These are phyloP conservation scores for Pampus argenteus DNA, from an alignment of 2,797 vertebrate species.

Conservation along the genomic window DNA sequence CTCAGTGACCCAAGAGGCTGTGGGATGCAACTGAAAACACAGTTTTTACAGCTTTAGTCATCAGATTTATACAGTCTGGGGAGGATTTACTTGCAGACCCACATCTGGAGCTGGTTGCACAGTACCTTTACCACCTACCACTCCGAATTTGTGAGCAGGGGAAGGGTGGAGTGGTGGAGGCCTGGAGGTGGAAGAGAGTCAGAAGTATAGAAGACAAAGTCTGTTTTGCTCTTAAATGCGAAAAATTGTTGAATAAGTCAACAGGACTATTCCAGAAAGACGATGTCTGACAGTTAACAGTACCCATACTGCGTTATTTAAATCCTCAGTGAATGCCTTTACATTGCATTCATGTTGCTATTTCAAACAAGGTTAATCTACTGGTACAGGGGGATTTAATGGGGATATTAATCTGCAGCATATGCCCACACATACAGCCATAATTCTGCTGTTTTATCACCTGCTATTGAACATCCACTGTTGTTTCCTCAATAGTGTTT, in stretches of 20 bases:
- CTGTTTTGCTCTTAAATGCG: conserved; percentile 24
- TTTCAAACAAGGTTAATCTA: conserved; percentile 65
- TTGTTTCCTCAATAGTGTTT: conserved; percentile 27
- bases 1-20: conserved; percentile 31
- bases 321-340: conserved; percentile 62
- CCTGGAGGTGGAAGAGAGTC: conserved; percentile 2
- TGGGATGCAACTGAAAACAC: conserved; percentile 34
- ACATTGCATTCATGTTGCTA: conserved; percentile 50
- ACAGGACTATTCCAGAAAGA: conserved; percentile 18
- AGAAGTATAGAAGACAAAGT: background rate
- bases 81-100: conserved; percentile 41
- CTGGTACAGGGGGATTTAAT: conserved; percentile 60
- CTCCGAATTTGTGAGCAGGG: background rate
- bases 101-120: conserved; percentile 72
- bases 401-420: conserved; percentile 62
- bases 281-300: conserved; percentile 31
- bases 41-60: conserved; percentile 39
- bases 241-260: conserved; percentile 23
- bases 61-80: conserved; percentile 51
- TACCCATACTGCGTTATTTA: conserved; percentile 41
- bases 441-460: conserved; percentile 52
- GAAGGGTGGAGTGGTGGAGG: background rate
- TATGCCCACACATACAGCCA: conserved; percentile 41
- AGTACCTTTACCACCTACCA: conserved; percentile 33
- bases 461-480: conserved; percentile 36